Percentiles rank a stretch among this genome's conserved stretches.
Evolutionary conservation across 2,888 invertebrate genomes (phyloP).

Genomic region (Therioaphis trifolii): DNA sequence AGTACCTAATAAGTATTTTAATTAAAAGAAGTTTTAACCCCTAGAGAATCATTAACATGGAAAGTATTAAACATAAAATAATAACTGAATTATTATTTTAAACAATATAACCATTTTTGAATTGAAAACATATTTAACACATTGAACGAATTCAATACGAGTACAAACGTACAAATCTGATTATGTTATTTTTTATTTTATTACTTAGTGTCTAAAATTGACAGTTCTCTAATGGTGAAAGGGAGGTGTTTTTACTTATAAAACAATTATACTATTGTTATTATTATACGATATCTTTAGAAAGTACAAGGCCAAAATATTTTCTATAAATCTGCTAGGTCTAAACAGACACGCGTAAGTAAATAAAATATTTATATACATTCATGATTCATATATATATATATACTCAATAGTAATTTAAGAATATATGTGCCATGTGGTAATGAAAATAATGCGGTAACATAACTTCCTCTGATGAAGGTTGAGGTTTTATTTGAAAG

Average conservation of each 20-base stretch:
- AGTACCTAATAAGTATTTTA: too few relatives aligned
- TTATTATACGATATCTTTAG: conserved; percentile 13
- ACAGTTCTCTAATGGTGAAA: conserved; percentile 23
- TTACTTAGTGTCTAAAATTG: neutral
- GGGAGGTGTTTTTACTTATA: conserved; percentile 24
- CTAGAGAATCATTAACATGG: too few relatives aligned
- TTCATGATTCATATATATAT: too few relatives aligned
- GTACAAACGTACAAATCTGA: neutral
- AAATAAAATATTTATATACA: neutral
- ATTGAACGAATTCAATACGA: too few relatives aligned
- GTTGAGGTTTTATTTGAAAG: conserved; percentile 32
- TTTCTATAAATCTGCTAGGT: neutral
- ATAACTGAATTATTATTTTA: neutral
- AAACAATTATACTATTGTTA: conserved; percentile 34
- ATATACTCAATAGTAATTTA: neutral
- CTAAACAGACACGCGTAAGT: too few relatives aligned
- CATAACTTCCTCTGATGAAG: conserved; percentile 33
- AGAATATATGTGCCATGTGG: neutral
- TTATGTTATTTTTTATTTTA: neutral
- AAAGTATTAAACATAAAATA: neutral
- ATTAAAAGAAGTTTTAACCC: too few relatives aligned
- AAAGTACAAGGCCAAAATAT: conserved; percentile 52
- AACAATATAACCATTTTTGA: too few relatives aligned
- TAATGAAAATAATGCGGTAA: conserved; percentile 19
- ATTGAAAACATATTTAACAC: too few relatives aligned